Base-by-base conservation (phyloP, 1,140 invertebrate species). In the Pentalonia nigronervosa region DNA sequence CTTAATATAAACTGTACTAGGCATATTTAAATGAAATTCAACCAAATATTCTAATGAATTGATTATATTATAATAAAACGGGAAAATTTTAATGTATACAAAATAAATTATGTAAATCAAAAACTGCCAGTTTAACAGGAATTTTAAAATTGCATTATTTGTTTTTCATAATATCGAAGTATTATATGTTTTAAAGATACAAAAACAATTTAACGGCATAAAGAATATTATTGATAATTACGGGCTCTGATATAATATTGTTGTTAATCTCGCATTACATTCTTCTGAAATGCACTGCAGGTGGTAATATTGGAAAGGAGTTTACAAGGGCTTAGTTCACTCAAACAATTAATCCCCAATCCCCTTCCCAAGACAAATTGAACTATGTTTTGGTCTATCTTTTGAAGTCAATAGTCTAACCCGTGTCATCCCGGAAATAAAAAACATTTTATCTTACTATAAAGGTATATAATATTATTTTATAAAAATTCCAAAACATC, bases 81-180 rank as follows among this genome's bases (percentile, higher is more conserved):
- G 30, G 14, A 4, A 76, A 76, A 76, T 76, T 76, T 76, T n/a
- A 76, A 76, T 76, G n/a, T 20, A 76, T n/a, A n/a, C 60, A 4
- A n/a, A 76, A 76, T 76, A 76, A n/a, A 76, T 76, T 76, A 76
- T 76, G 60, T 76, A n/a, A 34, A n/a, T 76, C 60, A 76, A 76
- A 76, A 76, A n/a, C 7, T 14, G 17, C 4, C 6, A 17, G 30
- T 76, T n/a, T 76, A 34, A n/a, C 60, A 76, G 14, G n/a, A 14
- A 53, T 53, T 20, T 17, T 21, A 76, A 76, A 34, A n/a, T 67
- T n/a, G n/a, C 60, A 67, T n/a, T n/a, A 67, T 67, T 67, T n/a
- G n/a, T 67, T n/a, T n/a, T 67, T 67, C 30, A 14, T 4, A 67
- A 67, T 53, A 53, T 53, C 23, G 60, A 67, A 67, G n/a, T 1